Conservation (phyloP, 2,888 invertebrate genomes). For the Heliconius ethilla region DNA sequence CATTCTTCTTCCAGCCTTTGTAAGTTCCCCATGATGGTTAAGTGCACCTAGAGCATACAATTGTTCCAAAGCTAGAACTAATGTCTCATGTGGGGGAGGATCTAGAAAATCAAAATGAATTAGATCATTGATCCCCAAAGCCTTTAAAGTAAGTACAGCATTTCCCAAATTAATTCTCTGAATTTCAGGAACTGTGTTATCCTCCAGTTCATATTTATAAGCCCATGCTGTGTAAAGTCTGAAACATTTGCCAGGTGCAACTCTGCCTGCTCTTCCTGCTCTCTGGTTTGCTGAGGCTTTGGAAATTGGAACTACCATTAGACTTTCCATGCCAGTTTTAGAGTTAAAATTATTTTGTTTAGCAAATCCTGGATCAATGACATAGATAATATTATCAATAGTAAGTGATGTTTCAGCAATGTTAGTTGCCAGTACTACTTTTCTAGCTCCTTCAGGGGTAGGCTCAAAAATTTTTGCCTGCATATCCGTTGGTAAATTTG, state of each 20-base stretch:
- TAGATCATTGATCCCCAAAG: conserved; percentile 97
- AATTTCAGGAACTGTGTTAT: conserved; percentile 98
- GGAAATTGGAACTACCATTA: conserved; percentile 99
- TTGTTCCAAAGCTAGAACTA: conserved; percentile 97
- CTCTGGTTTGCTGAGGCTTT: conserved; percentile 99
- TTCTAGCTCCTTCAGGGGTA: conserved; percentile 97
- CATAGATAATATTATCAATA: conserved; percentile 99
- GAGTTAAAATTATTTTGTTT: conserved; percentile 99
- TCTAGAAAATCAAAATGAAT: conserved; percentile 99
- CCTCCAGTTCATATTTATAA: conserved; percentile 98
- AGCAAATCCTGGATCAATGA: conserved; percentile 99
- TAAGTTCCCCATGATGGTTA: conserved; percentile 98
- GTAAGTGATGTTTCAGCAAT: conserved; percentile 99
- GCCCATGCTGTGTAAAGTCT: conserved; percentile 99
- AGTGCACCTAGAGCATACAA: conserved; percentile 98
- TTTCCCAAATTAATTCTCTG: conserved; percentile 98
- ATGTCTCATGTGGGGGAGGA: conserved; percentile 96
- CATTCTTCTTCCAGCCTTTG: conserved; percentile 98
- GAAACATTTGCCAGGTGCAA: conserved; percentile 99
- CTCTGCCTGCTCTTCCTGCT: conserved; percentile 97
- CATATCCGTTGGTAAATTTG: conserved; percentile 99
- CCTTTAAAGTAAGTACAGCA: conserved; percentile 97
- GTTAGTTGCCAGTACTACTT: conserved; percentile 98
- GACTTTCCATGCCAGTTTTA: conserved; percentile 98
- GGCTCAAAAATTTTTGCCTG: conserved; percentile 99